phyloP scores from a whole-genome alignment of 2,113 vertebrate genomes.

The Raja brachyura region DNA sequence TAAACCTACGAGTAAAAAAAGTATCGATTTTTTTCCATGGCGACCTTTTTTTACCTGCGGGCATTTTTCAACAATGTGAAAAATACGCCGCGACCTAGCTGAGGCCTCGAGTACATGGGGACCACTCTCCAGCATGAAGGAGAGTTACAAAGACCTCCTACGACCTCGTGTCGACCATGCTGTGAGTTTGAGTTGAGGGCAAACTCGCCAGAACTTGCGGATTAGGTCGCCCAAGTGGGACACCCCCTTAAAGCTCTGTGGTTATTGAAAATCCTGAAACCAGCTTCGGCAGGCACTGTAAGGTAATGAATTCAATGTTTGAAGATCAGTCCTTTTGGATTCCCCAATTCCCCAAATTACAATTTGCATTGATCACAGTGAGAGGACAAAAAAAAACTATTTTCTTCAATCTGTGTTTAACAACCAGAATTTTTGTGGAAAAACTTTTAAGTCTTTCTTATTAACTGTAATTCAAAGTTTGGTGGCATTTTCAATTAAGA shows the following conservation, averaged over 20 bases:
- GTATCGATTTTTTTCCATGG: too few relatives aligned
- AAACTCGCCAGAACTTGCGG: too few relatives aligned
- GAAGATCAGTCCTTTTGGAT: background rate
- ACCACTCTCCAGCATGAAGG: too few relatives aligned
- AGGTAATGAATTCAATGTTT: background rate
- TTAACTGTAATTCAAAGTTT: background rate
- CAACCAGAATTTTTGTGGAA: background rate
- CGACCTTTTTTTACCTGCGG: too few relatives aligned
- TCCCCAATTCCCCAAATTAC: background rate
- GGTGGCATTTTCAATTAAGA: background rate
- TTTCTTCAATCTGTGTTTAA: background rate
- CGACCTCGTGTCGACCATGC: too few relatives aligned
- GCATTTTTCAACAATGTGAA: too few relatives aligned
- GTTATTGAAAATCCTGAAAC: background rate
- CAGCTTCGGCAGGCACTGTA: background rate
- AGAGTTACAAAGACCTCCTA: too few relatives aligned
- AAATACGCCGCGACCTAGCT: too few relatives aligned
- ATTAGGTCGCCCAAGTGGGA: too few relatives aligned
- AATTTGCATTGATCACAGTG: background rate
- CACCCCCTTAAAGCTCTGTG: background rate
- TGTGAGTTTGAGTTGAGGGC: too few relatives aligned
- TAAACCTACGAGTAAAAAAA: too few relatives aligned
- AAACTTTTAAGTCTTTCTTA: background rate
- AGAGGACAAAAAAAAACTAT: background rate
- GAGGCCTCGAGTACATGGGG: too few relatives aligned